phyloP scores from a whole-genome alignment of 2,797 vertebrate genomes.

The Benthosema pterotum region DNA sequence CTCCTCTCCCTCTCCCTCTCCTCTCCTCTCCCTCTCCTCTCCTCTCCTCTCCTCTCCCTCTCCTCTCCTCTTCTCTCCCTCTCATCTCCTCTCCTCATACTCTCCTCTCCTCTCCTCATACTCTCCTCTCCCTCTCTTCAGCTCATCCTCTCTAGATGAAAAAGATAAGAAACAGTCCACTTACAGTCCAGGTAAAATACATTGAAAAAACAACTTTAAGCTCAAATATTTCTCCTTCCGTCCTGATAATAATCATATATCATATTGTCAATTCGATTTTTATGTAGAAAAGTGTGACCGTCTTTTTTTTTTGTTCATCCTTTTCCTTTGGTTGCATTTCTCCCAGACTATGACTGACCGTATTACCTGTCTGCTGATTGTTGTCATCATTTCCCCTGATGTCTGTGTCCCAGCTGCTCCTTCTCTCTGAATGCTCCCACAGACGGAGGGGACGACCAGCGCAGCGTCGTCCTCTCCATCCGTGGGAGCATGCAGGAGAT shows the following conservation, averaged over 20 bases:
- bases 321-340: conserved; percentile 4
- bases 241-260: neutral
- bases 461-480: conserved; percentile 13
- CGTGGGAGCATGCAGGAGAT: conserved; percentile 47
- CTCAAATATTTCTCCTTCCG: conserved; percentile 13
- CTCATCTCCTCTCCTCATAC: no score
- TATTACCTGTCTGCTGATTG: conserved; percentile 46
- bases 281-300: conserved; percentile 4
- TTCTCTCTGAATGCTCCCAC: conserved; percentile 21
- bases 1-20: no score
- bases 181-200: neutral
- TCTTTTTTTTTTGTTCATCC: conserved; percentile 12
- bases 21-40: conserved; percentile 39
- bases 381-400: conserved; percentile 43
- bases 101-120: neutral
- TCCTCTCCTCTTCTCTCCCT: conserved; percentile 34
- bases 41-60: neutral
- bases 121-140: conserved; percentile 13
- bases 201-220: no score
- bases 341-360: conserved; percentile 38
- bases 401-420: conserved; percentile 20
- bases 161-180: neutral
- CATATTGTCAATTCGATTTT: conserved; percentile 24
- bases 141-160: conserved; percentile 35
- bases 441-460: no score